Percentiles rank a stretch among this genome's conserved stretches.
These are phyloP conservation scores for Serrognathus titanus DNA, from an alignment of 2,888 invertebrate species.

Conservation along the genomic window DNA sequence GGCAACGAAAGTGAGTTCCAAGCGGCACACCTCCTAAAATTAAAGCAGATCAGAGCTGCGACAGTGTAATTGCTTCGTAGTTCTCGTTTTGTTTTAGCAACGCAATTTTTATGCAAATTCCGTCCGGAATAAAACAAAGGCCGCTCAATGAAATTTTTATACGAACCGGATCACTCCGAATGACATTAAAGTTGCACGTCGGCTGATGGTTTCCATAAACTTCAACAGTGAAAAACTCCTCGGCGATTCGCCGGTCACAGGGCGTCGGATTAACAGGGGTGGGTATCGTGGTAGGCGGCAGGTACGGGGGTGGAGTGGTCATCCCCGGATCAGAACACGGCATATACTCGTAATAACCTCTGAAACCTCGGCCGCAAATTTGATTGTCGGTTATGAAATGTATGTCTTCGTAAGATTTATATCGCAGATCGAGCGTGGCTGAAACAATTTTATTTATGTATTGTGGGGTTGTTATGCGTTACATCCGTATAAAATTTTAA, in stretches of 20 bases:
- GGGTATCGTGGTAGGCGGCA: constrained; percentile 1
- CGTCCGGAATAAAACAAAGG: too few relatives aligned
- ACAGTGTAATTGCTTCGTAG: too few relatives aligned
- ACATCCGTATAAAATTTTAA: too few relatives aligned
- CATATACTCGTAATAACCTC: constrained; percentile 46
- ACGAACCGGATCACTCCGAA: constrained; percentile 6
- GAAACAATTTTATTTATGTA: constrained; percentile 22
- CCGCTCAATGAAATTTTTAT: too few relatives aligned
- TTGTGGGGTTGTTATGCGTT: too few relatives aligned
- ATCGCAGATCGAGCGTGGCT: constrained; percentile 41
- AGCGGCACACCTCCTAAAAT: constrained; percentile 39
- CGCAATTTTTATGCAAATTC: too few relatives aligned
- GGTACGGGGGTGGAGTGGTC: constrained; percentile 7
- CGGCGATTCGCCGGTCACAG: constrained; percentile 34
- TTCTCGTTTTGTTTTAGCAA: too few relatives aligned
- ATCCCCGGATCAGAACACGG: constrained; percentile 30
- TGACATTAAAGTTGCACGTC: constrained; percentile 28
- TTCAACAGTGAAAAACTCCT: constrained; percentile 35
- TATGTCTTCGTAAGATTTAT: constrained; percentile 37
- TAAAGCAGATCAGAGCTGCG: background rate
- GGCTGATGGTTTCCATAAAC: constrained; percentile 28
- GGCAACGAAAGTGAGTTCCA: constrained; percentile 37
- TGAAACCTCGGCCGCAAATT: constrained; percentile 48
- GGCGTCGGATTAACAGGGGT: constrained; percentile 5
- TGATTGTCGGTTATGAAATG: constrained; percentile 44